Conservation (phyloP, 2,888 invertebrate species). For the Parelbella ahira region DNA sequence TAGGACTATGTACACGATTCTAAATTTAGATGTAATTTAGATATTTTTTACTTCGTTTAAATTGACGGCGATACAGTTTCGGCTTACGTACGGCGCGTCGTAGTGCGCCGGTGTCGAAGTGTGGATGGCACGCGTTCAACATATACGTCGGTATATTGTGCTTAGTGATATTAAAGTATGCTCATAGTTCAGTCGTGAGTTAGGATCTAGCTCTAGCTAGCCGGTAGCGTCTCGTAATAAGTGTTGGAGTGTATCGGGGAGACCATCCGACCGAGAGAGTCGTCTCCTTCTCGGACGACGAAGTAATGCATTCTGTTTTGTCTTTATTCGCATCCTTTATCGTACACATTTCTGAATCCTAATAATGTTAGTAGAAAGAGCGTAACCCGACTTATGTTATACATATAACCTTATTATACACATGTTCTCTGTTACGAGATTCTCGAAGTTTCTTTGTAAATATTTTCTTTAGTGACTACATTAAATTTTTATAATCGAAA, state of each 20-base stretch:
- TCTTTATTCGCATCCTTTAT: constrained; percentile 19
- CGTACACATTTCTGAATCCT: constrained; percentile 16
- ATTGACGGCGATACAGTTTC: constrained; percentile 47
- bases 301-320: constrained; percentile 14
- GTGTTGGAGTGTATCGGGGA: constrained; percentile 41
- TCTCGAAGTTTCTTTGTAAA: constrained; percentile 50
- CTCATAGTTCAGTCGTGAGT: constrained; percentile 76
- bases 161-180: constrained; percentile 74
- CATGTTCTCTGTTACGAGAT: constrained; percentile 22
- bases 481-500: constrained; percentile 37
- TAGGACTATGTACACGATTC: constrained; percentile 55
- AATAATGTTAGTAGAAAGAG: constrained; percentile 15
- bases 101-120: constrained; percentile 37
- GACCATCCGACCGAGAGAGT: constrained; percentile 36
- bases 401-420: constrained; percentile 21
- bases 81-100: constrained; percentile 56
- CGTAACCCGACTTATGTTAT: constrained; percentile 15
- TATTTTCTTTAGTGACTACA: constrained; percentile 57
- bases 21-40: constrained; percentile 58
- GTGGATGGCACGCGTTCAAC: constrained; percentile 48
- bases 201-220: constrained; percentile 64
- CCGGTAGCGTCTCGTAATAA: constrained; percentile 57
- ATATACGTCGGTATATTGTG: constrained; percentile 57
- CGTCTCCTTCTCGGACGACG: constrained; percentile 1
- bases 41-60: constrained; percentile 63